Conservation (phyloP, 2,113 vertebrate genomes). For the Rhadina sibilatrix region DNA sequence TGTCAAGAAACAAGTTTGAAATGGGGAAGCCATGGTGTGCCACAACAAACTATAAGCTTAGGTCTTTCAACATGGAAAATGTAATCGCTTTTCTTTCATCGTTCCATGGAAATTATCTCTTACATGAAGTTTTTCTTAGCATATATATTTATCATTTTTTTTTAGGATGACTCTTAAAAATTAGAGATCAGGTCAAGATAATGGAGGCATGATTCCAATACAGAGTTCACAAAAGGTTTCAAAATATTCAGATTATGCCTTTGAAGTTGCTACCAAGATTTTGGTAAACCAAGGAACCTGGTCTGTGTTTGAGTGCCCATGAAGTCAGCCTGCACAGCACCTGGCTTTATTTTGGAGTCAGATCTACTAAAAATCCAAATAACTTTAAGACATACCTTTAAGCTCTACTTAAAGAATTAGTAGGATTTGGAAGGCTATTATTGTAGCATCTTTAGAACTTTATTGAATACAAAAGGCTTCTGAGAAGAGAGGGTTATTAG, state of each 20-base stretch:
- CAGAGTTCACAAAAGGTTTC: not conserved
- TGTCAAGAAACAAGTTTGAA: not conserved
- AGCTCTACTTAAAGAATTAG: not conserved
- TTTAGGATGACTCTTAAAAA: not conserved
- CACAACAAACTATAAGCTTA: not conserved
- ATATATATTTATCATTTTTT: not conserved
- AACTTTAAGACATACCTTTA: not conserved
- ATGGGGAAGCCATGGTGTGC: not conserved
- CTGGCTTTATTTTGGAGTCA: not conserved
- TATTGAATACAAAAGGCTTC: not conserved
- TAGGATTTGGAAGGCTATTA: not conserved
- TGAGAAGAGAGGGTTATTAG: not conserved
- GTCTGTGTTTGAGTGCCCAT: not conserved
- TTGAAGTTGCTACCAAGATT: not conserved
- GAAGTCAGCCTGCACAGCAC: not conserved
- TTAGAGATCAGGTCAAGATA: not conserved
- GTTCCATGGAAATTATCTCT: not conserved
- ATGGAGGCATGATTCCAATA: not conserved
- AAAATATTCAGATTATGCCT: not conserved
- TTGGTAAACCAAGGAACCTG: not conserved
- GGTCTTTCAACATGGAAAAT: not conserved
- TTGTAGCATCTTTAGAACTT: not conserved
- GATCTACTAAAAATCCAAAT: not conserved
- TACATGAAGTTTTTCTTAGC: not conserved
- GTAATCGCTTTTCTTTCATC: not conserved